Conservation (phyloP, 1,140 invertebrate genomes). For the Aleiodes sp. region DNA sequence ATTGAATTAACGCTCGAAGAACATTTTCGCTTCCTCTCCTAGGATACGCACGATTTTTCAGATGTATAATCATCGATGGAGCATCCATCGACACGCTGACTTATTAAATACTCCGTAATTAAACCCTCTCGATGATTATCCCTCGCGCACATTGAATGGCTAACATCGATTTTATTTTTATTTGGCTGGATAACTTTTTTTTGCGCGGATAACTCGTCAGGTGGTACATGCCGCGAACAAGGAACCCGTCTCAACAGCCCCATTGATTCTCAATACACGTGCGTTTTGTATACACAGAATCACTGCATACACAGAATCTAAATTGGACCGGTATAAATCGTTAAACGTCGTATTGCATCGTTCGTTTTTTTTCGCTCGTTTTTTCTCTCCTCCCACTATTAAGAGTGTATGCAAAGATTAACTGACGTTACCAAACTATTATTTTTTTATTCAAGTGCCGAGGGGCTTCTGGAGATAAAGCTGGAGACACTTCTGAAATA, state of each 20-base stretch:
- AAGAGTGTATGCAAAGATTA: neutral
- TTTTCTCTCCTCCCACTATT: neutral
- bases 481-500: neutral
- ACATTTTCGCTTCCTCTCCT: no score
- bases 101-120: slow-evolving; percentile 25
- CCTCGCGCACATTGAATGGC: slow-evolving; percentile 24
- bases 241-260: neutral
- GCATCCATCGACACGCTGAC: slow-evolving; percentile 11
- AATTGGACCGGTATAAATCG: slow-evolving; percentile 36
- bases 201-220: slow-evolving; percentile 11
- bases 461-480: neutral
- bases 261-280: neutral
- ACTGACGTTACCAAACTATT: neutral
- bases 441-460: neutral
- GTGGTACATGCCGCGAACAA: slow-evolving; percentile 2
- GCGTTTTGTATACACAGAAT: neutral
- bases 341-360: neutral
- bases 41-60: slow-evolving; percentile 25
- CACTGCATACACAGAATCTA: slow-evolving; percentile 18
- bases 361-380: neutral
- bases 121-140: slow-evolving; percentile 21
- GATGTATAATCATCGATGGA: slow-evolving; percentile 16
- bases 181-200: no score
- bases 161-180: no score
- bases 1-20: no score